Percentiles rank a stretch among this genome's conserved stretches.
Evolutionary conservation across 2,888 invertebrate genomes (phyloP).

Genomic region (Tetheella fluctuosa): DNA sequence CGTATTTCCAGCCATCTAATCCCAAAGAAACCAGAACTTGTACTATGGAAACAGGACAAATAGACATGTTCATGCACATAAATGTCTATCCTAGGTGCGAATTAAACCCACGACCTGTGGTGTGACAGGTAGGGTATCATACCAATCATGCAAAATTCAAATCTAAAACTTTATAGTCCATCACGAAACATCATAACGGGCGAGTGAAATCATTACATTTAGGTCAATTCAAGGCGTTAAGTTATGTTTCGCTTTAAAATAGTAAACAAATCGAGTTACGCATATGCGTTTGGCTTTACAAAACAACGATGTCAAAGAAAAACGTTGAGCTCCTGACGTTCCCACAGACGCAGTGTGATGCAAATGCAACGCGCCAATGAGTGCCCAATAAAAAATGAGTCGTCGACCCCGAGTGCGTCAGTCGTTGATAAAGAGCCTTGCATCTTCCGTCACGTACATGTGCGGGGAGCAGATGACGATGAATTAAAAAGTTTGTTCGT

Average conservation of each 20-base stretch:
- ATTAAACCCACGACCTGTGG: too few relatives aligned
- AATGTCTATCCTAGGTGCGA: too few relatives aligned
- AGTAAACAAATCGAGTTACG: conserved; percentile 40
- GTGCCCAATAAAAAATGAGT: conserved; percentile 73
- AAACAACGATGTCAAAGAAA: conserved; percentile 53
- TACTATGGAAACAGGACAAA: too few relatives aligned
- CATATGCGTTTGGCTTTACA: conserved; percentile 50
- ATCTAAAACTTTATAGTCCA: too few relatives aligned
- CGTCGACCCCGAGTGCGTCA: conserved; percentile 80
- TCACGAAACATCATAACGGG: conserved; percentile 33
- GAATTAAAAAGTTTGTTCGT: conserved; percentile 81
- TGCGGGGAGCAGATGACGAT: conserved; percentile 76
- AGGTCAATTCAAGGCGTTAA: conserved; percentile 24
- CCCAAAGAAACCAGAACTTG: too few relatives aligned
- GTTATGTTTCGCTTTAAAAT: conserved; percentile 40
- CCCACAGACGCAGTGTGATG: conserved; percentile 68
- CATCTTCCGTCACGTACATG: conserved; percentile 64
- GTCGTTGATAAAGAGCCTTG: conserved; percentile 63
- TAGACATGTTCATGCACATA: too few relatives aligned
- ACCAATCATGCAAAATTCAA: too few relatives aligned
- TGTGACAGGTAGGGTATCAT: too few relatives aligned
- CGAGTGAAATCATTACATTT: conserved; percentile 39
- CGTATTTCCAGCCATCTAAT: too few relatives aligned
- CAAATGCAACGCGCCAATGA: conserved; percentile 57
- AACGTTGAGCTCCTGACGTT: conserved; percentile 61